A percentile compares a stretch with the other conserved stretches of the same genome.
Evolutionary conservation across 2,113 vertebrate genomes (phyloP).

Genomic region (Pteropus alecto): DNA sequence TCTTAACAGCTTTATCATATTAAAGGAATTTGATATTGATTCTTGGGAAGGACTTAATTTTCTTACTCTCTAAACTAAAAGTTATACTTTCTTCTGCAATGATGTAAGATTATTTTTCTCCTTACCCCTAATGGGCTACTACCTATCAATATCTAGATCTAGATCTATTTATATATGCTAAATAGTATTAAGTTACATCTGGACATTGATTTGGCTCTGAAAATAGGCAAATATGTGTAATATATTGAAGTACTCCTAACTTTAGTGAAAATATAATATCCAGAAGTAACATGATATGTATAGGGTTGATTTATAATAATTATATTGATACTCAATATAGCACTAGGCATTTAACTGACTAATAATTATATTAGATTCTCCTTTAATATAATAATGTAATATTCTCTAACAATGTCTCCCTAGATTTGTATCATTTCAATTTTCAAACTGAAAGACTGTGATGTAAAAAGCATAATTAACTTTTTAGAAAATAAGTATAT

Average conservation of each 20-base stretch:
- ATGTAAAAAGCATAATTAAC: background rate
- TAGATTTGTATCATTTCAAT: background rate
- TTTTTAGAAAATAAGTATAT: background rate
- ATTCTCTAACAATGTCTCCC: background rate
- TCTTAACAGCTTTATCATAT: background rate
- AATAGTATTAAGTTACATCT: background rate
- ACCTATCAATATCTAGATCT: background rate
- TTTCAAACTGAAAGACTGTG: background rate
- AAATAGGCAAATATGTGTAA: background rate
- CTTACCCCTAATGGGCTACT: background rate
- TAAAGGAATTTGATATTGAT: background rate
- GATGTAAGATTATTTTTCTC: background rate
- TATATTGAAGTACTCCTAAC: background rate
- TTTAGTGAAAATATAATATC: background rate
- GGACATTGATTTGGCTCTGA: background rate
- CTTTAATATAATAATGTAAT: background rate
- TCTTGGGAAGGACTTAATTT: constrained; percentile 5
- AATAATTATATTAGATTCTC: background rate
- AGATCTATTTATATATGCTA: background rate
- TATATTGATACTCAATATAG: background rate
- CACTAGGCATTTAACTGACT: background rate
- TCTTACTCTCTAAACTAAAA: background rate
- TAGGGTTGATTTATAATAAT: background rate
- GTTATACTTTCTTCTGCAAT: background rate
- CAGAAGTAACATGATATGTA: background rate